Evolutionary conservation across 2,888 invertebrate genomes (phyloP).

Genomic region (Fragum sueziense): DNA sequence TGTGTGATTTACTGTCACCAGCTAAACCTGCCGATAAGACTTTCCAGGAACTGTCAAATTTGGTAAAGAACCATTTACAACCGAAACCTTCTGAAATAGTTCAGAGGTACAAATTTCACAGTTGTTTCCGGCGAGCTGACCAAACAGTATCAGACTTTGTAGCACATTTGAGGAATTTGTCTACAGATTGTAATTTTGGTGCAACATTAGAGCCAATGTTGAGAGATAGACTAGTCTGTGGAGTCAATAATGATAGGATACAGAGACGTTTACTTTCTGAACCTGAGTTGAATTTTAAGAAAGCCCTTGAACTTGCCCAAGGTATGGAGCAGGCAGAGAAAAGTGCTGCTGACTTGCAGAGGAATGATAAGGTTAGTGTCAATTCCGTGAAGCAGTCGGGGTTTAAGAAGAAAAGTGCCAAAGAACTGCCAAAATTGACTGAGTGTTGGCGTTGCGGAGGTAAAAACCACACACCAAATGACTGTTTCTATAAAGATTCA

Average conservation of each 20-base stretch:
- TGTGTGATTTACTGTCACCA: constrained; percentile 26
- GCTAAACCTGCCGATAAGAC: constrained; percentile 23
- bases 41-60: no score
- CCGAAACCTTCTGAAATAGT: constrained; percentile 50
- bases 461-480: neutral
- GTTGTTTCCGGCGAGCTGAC: constrained; percentile 1
- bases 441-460: constrained; percentile 18
- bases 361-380: neutral
- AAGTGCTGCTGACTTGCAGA: constrained; percentile 1
- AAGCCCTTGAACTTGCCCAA: constrained; percentile 37
- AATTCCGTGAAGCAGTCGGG: neutral
- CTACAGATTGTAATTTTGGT: constrained; percentile 50
- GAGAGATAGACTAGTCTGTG: constrained; percentile 49
- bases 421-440: no score
- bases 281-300: constrained; percentile 29
- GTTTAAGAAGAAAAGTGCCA: neutral
- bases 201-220: constrained; percentile 37
- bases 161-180: constrained; percentile 35
- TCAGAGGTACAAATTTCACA: no score
- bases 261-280: constrained; percentile 44
- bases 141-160: constrained; percentile 25
- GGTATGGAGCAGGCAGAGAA: constrained; percentile 39
- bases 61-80: constrained; percentile 39
- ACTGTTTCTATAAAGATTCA: constrained; percentile 11
- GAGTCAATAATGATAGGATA: constrained; percentile 47